Base-by-base conservation (phyloP, 1,140 invertebrate genomes). In the Euglossa dilemma region DNA sequence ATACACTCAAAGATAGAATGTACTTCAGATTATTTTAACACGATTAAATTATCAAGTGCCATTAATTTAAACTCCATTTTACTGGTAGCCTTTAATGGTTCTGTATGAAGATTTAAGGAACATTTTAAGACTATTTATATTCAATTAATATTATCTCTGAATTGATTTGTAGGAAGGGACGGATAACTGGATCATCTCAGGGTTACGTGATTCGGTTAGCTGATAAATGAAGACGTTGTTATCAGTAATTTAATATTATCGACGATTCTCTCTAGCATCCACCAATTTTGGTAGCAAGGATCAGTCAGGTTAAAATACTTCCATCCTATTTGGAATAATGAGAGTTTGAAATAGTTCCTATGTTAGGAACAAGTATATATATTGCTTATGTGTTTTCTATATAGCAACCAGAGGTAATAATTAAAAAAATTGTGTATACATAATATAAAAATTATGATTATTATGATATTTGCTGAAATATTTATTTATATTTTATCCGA, bases 211-310 rank as follows among this genome's bases (percentile, higher is more conserved):
- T 84, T 81, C 45, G 78, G 61, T 81, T 69, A 81, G 23, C 54
- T 66, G 70, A 84, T 72, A 81, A 84, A 81, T 43, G 83, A 84
- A 84, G 78, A 80, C 63, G 64, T 69, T 75, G 78, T 84, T 84
- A 84, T 81, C 78, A 50, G 43, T 56, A 69, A 84, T 80, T 63
- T 69, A 74, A 73, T 84, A 80, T 75, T 52, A 81, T 47, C 83
- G 36, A 14, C 54, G 57, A 84, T 73, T 72, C 61, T 16, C 56
- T 28, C 47, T 47, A 54, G 16, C 43, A 56, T 70, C 20, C 50
- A 73, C 36, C 28, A 63, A 28, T 52, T 63, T 63, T 54, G 25
- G 45, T 50, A 52, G 50, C 52, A 57, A 67, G n/a, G 43, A 75
- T 81, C 71, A 25, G 6, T 54, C 23, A 5, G 45, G 18, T 54